A percentile compares a stretch with the other conserved stretches of the same genome.
These are phyloP conservation scores for Paragorgia papillata DNA, from an alignment of 92 coral and sea anemone species.

Conservation along the genomic window DNA sequence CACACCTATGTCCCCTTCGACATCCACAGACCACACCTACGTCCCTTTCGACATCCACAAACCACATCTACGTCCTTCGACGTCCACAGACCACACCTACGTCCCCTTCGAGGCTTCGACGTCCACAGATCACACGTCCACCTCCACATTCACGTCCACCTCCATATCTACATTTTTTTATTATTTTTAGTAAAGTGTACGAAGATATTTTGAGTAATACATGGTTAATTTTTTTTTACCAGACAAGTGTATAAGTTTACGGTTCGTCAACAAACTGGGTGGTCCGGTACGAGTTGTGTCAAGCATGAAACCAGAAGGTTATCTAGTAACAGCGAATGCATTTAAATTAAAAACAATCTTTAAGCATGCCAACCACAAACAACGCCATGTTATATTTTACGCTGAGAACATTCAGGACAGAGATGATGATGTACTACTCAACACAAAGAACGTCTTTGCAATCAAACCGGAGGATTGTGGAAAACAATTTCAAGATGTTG, in stretches of 20 bases:
- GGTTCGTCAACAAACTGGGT: slow-evolving; percentile 85
- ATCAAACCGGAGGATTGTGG: slow-evolving; percentile 82
- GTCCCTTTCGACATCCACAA: no score
- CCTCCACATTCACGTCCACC: no score
- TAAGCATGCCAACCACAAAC: slow-evolving; percentile 85
- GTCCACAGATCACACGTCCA: no score
- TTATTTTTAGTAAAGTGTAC: no score
- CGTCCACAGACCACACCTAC: no score
- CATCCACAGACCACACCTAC: no score
- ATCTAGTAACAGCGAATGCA: slow-evolving; percentile 89
- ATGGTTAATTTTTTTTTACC: neutral
- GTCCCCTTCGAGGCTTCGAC: no score
- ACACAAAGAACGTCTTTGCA: slow-evolving; percentile 78
- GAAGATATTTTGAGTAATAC: no score
- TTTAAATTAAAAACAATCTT: slow-evolving; percentile 93
- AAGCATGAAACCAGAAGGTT: slow-evolving; percentile 90
- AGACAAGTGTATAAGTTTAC: slow-evolving; percentile 90
- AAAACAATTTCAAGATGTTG: slow-evolving; percentile 22
- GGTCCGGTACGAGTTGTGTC: slow-evolving; percentile 86
- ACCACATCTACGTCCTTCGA: no score
- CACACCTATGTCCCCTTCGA: no score
- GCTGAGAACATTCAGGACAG: slow-evolving; percentile 86
- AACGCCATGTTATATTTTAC: slow-evolving; percentile 94
- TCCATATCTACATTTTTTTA: no score
- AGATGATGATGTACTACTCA: slow-evolving; percentile 78